Base-by-base conservation (phyloP, 2,888 invertebrate genomes). In the Drosophila suboccidentalis region DNA sequence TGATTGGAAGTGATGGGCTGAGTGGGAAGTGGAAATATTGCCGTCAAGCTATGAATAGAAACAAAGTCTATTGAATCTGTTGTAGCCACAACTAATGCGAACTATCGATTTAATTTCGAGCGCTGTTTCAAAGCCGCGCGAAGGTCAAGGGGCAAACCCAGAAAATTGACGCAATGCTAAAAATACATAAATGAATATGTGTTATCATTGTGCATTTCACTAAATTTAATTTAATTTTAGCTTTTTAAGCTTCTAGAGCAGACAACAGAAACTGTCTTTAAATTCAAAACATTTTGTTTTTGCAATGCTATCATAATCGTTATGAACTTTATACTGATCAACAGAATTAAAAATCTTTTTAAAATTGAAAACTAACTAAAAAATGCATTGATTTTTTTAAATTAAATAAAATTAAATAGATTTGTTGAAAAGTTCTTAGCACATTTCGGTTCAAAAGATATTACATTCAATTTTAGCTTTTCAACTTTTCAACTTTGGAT, bases 61-160 rank as follows among this genome's bases (percentile, higher is more conserved):
- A 68, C 60, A 74, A 63, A 36, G 49, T 61, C 67, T 49, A 22
- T 60, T 66, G 67, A 80, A 64, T 71, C 64, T 62, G 58, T 34
- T 66, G 69, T 57, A 29, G 44, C 36, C 57, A 54, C 63, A 63
- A 66, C 82, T 70, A 84, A 85, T 78, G 78, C 67, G 66, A 84
- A 89, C 85, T 83, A 83, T 83, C 71, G 82, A 87, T 83, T 83
- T 67, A 65, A 46, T 68, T 68, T 47, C 38, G 8, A 71, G 50
- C 60, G 55, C 47, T 29, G 26, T 36, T 44, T 44, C 41, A 58
- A 43, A 43, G 57, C 50, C 51, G 13, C 49, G 6, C 47, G 59
- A 83, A 83, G 82, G 87, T 89, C 89, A 83, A 68, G 74, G 78
- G 62, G 26, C 71, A 75, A 67, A 13, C 54, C 1, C 34, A 49